phyloP scores from a whole-genome alignment of 2,888 invertebrate genomes.

The Cremastinae sp. region DNA sequence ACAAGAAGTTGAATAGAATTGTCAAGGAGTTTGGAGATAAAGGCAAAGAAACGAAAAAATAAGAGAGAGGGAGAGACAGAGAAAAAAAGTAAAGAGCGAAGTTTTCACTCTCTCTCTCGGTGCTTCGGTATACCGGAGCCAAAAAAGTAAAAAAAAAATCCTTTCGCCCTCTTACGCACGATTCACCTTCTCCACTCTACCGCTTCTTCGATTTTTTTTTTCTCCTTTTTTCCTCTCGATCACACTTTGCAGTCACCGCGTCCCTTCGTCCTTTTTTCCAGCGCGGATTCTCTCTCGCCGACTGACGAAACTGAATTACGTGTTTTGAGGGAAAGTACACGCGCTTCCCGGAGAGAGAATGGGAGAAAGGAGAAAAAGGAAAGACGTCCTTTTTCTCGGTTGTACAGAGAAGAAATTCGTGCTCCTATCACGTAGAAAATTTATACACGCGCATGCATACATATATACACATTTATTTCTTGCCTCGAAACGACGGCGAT shows the following conservation, averaged over 20 bases:
- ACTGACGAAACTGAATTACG: constrained; percentile 73
- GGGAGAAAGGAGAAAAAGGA: constrained; percentile 17
- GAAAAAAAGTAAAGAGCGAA: constrained; percentile 8
- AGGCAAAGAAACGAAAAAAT: too few species aligned
- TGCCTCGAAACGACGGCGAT: constrained; percentile 21
- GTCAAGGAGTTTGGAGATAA: not conserved
- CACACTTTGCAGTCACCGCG: constrained; percentile 38
- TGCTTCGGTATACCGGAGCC: constrained; percentile 12
- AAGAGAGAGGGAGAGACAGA: not conserved
- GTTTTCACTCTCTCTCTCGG: constrained; percentile 4
- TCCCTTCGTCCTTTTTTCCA: constrained; percentile 59
- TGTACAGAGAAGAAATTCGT: constrained; percentile 34
- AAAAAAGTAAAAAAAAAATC: constrained; percentile 36
- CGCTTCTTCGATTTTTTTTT: constrained; percentile 13
- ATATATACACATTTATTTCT: not conserved
- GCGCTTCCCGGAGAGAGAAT: constrained; percentile 25
- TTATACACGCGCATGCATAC: not conserved
- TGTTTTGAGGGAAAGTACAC: constrained; percentile 67
- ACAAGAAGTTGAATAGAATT: constrained; percentile 37
- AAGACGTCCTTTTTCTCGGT: constrained; percentile 19
- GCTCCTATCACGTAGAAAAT: constrained; percentile 7
- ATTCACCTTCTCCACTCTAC: constrained; percentile 39
- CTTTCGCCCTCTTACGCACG: constrained; percentile 56
- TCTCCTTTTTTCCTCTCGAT: constrained; percentile 14
- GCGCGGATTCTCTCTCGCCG: constrained; percentile 32